Evolutionary conservation across 2,888 invertebrate species (phyloP).

Genomic region (Apamea anceps): DNA sequence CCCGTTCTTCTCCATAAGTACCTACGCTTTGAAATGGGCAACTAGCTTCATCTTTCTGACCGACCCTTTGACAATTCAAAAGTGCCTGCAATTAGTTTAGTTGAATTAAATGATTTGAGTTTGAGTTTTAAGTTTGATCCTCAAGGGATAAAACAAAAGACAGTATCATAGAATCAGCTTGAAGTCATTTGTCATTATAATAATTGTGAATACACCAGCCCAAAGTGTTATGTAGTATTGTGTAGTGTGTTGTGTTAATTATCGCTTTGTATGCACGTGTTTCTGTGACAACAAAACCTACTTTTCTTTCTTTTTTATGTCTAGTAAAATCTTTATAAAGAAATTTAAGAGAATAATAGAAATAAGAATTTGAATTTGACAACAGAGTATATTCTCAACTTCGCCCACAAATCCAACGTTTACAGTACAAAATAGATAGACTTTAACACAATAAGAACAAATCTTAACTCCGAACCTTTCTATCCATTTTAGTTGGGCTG

Average conservation of each 20-base stretch:
- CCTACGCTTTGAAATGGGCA: too few species aligned
- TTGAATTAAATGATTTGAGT: too few species aligned
- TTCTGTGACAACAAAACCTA: background rate
- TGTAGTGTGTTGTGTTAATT: background rate
- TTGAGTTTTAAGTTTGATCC: too few species aligned
- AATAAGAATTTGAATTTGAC: background rate
- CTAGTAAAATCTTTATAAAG: background rate
- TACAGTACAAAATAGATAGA: conserved; percentile 12
- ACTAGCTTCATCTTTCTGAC: too few species aligned
- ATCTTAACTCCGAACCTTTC: conserved; percentile 41
- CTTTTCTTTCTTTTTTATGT: background rate
- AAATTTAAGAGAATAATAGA: background rate
- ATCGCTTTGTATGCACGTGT: background rate
- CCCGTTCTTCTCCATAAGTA: too few species aligned
- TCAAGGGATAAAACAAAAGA: background rate
- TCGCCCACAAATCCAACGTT: background rate
- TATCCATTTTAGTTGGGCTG: conserved; percentile 31
- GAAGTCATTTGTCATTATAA: background rate
- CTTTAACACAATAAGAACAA: conserved; percentile 43
- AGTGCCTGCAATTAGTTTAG: too few species aligned
- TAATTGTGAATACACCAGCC: too few species aligned
- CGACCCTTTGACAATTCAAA: too few species aligned
- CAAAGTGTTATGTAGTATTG: background rate
- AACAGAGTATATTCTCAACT: background rate
- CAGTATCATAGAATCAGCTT: background rate